These are phyloP conservation scores for Cabera pusaria DNA, from an alignment of 2,888 invertebrate genomes.

Conservation along the genomic window DNA sequence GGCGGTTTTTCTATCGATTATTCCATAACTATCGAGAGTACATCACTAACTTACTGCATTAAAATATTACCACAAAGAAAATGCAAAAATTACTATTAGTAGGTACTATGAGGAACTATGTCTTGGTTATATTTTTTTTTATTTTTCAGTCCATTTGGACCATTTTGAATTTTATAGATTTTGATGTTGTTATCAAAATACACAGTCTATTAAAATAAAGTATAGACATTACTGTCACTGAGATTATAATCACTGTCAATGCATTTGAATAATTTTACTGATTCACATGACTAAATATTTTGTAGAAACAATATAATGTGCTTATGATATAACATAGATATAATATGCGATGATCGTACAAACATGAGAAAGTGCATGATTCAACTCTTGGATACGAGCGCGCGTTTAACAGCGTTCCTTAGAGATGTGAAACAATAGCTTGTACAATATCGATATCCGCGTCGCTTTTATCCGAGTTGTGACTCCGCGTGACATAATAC, in stretches of 20 bases:
- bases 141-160: constrained; percentile 51
- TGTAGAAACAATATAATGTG: constrained; percentile 51
- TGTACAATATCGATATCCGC: constrained; percentile 24
- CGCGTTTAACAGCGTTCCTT: constrained; percentile 3
- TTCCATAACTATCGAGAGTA: constrained; percentile 62
- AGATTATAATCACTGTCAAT: constrained; percentile 58
- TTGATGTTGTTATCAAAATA: constrained; percentile 78
- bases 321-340: constrained; percentile 44
- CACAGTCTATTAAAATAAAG: constrained; percentile 64
- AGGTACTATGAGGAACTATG: constrained; percentile 83
- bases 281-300: constrained; percentile 36
- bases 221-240: constrained; percentile 58
- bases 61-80: constrained; percentile 72
- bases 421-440: constrained; percentile 15
- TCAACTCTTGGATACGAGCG: constrained; percentile 27
- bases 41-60: constrained; percentile 75
- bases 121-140: constrained; percentile 63
- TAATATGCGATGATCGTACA: constrained; percentile 47
- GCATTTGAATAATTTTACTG: constrained; percentile 24
- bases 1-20: constrained; percentile 43
- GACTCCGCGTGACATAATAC: constrained; percentile 39
- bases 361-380: constrained; percentile 33
- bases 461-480: constrained; percentile 34
- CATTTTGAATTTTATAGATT: constrained; percentile 55
- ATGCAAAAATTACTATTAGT: constrained; percentile 81